phyloP scores from a whole-genome alignment of 2,888 invertebrate genomes.

The Caradrina clavipalpis region DNA sequence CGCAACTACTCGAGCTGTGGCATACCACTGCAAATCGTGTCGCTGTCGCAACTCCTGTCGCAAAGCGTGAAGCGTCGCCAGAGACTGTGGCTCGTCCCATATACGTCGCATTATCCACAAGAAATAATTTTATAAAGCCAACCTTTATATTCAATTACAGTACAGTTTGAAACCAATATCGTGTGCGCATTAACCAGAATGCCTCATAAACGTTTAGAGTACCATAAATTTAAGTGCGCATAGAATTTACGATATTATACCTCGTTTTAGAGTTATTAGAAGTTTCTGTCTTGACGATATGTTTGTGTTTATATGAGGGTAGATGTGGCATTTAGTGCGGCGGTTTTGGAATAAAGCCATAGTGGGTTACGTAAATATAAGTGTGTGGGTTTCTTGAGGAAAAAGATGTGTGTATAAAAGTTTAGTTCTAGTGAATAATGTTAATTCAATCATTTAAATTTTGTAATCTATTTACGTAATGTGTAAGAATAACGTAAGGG shows the following conservation, averaged over 20 bases:
- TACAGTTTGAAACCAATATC: conserved; percentile 62
- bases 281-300: conserved; percentile 28
- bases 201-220: conserved; percentile 60
- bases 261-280: conserved; percentile 53
- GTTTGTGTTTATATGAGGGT: conserved; percentile 29
- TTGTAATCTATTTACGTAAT: too few species aligned
- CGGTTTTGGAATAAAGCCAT: conserved; percentile 30
- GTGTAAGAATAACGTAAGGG: too few species aligned
- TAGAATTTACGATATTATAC: conserved; percentile 65
- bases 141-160: conserved; percentile 58
- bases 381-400: not conserved
- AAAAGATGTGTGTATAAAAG: not conserved
- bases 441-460: too few species aligned
- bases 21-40: too few species aligned
- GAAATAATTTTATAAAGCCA: conserved; percentile 44
- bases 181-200: conserved; percentile 53
- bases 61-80: too few species aligned
- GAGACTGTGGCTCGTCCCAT: too few species aligned
- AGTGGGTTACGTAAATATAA: conserved; percentile 26
- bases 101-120: not conserved
- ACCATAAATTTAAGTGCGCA: conserved; percentile 67
- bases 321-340: conserved; percentile 26
- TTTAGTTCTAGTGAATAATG: too few species aligned
- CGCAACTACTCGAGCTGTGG: too few species aligned
- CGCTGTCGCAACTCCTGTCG: too few species aligned